Evolutionary conservation across 2,888 invertebrate species (phyloP).

Genomic region (Bombylius discolor): DNA sequence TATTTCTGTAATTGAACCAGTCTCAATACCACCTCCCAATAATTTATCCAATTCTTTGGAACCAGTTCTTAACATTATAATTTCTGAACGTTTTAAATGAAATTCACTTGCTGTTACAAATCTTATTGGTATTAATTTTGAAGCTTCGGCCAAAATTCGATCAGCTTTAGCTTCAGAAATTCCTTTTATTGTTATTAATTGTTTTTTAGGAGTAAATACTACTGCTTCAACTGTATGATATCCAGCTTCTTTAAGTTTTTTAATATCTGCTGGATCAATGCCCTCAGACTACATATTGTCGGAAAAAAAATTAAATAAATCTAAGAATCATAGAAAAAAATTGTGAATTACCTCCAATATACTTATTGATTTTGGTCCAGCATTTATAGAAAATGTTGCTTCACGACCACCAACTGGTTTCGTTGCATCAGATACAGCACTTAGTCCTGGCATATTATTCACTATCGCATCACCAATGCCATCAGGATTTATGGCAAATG

Average conservation of each 20-base stretch:
- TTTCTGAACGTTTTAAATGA: constrained; percentile 88
- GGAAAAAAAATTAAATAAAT: not conserved
- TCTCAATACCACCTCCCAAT: constrained; percentile 92
- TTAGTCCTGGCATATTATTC: too few species aligned
- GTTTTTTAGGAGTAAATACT: constrained; percentile 89
- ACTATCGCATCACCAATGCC: too few species aligned
- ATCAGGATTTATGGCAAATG: too few species aligned
- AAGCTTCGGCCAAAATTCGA: constrained; percentile 78
- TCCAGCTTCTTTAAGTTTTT: constrained; percentile 86
- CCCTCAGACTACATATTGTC: constrained; percentile 66
- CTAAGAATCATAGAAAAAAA: not conserved
- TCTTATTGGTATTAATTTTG: constrained; percentile 91
- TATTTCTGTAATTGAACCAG: constrained; percentile 95
- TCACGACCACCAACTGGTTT: too few species aligned
- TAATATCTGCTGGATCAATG: constrained; percentile 78
- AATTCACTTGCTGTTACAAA: constrained; percentile 96
- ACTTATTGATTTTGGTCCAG: constrained; percentile 56
- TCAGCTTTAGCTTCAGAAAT: constrained; percentile 97
- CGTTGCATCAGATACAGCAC: too few species aligned
- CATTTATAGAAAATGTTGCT: too few species aligned
- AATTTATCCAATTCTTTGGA: constrained; percentile 87
- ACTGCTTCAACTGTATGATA: constrained; percentile 91
- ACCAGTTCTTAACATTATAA: constrained; percentile 89
- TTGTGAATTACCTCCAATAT: constrained; percentile 54
- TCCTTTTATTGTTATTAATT: constrained; percentile 77